phyloP scores from a whole-genome alignment of 2,797 vertebrate species.

The Amazona ochrocephala region DNA sequence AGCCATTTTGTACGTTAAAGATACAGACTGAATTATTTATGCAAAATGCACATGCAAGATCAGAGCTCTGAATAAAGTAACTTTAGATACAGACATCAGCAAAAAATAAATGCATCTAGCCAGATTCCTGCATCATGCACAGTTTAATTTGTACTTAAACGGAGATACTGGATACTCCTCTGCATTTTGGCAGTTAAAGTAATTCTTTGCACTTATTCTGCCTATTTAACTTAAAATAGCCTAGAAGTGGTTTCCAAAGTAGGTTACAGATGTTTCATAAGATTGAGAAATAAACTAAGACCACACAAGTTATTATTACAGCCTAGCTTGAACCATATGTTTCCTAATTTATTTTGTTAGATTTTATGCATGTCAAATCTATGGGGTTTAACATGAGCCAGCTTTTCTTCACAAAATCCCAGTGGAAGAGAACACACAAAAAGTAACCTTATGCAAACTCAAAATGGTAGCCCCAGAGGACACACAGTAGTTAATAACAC shows the following conservation, averaged over 20 bases:
- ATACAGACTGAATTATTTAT: background rate
- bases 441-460: background rate
- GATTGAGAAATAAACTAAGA: slow-evolving; percentile 18
- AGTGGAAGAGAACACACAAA: background rate
- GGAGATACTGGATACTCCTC: background rate
- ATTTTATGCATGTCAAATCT: background rate
- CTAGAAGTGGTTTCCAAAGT: slow-evolving; percentile 1
- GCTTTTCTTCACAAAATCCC: background rate
- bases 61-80: background rate
- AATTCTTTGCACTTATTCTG: background rate
- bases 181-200: background rate
- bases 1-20: background rate
- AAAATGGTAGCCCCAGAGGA: background rate
- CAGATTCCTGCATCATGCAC: background rate
- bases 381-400: background rate
- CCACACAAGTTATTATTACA: background rate
- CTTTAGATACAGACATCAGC: background rate
- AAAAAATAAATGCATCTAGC: background rate
- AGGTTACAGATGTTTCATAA: background rate
- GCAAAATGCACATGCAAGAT: background rate
- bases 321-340: background rate
- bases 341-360: background rate
- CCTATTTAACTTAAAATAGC: slow-evolving; percentile 13
- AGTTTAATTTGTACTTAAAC: background rate
- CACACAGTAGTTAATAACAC: background rate